phyloP scores from a whole-genome alignment of 2,888 invertebrate genomes.

The Sylvicola cinctus region DNA sequence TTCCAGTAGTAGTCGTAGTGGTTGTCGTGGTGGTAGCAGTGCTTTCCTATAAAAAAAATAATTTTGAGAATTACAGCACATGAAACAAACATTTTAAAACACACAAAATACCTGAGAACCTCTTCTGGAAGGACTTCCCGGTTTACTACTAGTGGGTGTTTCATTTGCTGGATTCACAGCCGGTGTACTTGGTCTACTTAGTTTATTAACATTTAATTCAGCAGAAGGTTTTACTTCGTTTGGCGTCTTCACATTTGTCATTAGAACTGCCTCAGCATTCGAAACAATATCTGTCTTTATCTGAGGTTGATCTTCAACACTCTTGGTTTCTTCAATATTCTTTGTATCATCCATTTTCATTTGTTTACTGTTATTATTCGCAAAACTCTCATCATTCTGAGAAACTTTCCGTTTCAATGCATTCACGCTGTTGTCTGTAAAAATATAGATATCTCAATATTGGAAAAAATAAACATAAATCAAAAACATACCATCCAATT shows the following conservation, averaged over 20 bases:
- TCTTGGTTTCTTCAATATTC: background rate
- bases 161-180: background rate
- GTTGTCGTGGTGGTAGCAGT: constrained; percentile 24
- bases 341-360: background rate
- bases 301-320: background rate
- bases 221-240: constrained; percentile 5
- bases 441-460: too few species aligned
- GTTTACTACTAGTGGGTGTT: constrained; percentile 1
- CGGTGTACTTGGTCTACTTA: background rate
- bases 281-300: constrained; percentile 1
- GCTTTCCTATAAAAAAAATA: constrained; percentile 13
- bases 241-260: background rate
- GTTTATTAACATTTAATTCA: constrained; percentile 9
- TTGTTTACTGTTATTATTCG: constrained; percentile 9
- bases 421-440: constrained; percentile 12
- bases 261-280: constrained; percentile 8
- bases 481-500: constrained; percentile 23
- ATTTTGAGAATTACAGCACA: too few species aligned
- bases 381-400: constrained; percentile 13
- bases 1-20: constrained; percentile 15
- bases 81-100: too few species aligned
- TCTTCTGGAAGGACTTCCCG: constrained; percentile 16
- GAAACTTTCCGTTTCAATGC: constrained; percentile 13
- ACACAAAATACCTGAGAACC: constrained; percentile 24
- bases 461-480: background rate